A percentile compares a stretch with the other conserved stretches of the same genome.
Conservation (phyloP, 2,797 vertebrate species). For the Mormyrops boulengeri region DNA sequence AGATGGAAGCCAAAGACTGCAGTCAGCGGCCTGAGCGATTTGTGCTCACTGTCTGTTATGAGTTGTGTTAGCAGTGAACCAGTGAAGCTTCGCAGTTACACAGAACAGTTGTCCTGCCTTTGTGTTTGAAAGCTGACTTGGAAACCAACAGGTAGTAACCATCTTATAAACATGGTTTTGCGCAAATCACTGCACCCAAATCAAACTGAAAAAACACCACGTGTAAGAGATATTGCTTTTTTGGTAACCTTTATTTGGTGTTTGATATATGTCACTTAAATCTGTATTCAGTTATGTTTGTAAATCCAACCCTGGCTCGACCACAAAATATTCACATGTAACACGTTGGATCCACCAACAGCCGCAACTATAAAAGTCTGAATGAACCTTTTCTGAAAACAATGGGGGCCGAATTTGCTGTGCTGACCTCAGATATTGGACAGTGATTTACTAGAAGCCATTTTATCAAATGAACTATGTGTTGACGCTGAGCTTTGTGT, state of each 20-base stretch:
- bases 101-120: not conserved
- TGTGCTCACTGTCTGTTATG: not conserved
- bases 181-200: not conserved
- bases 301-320: not conserved
- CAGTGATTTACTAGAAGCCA: not conserved
- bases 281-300: not conserved
- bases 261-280: not conserved
- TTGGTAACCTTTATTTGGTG: not conserved
- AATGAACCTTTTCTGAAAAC: not conserved
- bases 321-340: not conserved
- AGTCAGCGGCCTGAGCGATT: not conserved
- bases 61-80: not conserved
- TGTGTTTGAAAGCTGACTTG: not conserved
- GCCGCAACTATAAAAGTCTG: not conserved
- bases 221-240: not conserved
- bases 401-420: not conserved
- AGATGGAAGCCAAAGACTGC: not conserved
- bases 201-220: not conserved
- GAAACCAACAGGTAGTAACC: not conserved
- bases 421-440: not conserved
- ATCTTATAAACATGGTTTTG: not conserved
- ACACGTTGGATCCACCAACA: not conserved
- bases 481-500: not conserved
- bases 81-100: not conserved
- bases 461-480: not conserved